Percentiles rank a stretch among this genome's conserved stretches.
These are phyloP conservation scores for Henricia sp. DNA, from an alignment of 53 echinoderm and acorn worm species.

Conservation along the genomic window DNA sequence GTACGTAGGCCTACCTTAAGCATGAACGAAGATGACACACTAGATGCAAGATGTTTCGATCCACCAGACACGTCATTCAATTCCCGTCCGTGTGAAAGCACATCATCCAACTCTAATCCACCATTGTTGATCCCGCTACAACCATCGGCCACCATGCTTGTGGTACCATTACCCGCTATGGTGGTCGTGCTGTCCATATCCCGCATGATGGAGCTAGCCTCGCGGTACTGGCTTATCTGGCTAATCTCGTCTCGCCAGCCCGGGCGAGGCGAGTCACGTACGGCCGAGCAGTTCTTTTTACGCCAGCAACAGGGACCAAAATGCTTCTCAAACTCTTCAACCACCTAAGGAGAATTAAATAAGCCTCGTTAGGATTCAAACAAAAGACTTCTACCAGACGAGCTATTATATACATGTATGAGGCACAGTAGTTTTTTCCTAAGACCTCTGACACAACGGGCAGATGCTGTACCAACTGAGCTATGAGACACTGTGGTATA, in stretches of 20 bases:
- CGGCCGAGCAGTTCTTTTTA: conserved; percentile 76
- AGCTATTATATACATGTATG: too few relatives aligned
- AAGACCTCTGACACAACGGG: too few relatives aligned
- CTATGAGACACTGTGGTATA: too few relatives aligned
- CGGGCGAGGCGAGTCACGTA: conserved; percentile 82
- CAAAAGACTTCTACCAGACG: too few relatives aligned
- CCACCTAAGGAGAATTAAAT: conserved; percentile 72
- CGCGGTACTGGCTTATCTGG: conserved; percentile 76
- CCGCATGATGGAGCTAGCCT: conserved; percentile 69
- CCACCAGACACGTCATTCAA: conserved; percentile 26
- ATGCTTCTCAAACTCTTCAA: conserved; percentile 78
- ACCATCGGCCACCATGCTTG: background rate
- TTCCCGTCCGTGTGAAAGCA: conserved; percentile 26
- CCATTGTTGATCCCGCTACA: conserved; percentile 46
- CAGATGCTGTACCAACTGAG: too few relatives aligned
- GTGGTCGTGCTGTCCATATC: conserved; percentile 78
- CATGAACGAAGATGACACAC: conserved; percentile 75
- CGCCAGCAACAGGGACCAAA: conserved; percentile 85
- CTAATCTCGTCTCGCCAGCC: conserved; percentile 87
- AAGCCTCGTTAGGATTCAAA: too few relatives aligned
- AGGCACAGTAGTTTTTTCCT: too few relatives aligned
- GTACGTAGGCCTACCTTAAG: conserved; percentile 72
- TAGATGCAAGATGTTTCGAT: conserved; percentile 39
- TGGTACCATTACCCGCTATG: conserved; percentile 42
- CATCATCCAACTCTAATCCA: conserved; percentile 38